Percentiles rank a stretch among this genome's conserved stretches.
Evolutionary conservation across 2,113 vertebrate genomes (phyloP).

Genomic region (Oceanites oceanicus): DNA sequence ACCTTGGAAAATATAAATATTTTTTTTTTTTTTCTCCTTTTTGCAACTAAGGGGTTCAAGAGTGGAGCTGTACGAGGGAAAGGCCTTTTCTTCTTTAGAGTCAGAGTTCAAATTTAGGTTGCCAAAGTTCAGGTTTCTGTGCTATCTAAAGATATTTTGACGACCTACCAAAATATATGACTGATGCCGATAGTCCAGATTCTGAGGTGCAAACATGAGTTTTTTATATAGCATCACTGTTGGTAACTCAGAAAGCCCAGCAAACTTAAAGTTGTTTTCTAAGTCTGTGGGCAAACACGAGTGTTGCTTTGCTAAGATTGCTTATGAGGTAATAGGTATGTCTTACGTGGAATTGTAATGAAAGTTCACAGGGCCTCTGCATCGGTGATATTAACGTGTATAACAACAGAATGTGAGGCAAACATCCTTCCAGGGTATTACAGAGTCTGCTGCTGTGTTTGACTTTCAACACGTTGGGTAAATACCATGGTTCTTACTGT

Average conservation of each 20-base stretch:
- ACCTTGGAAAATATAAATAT: not conserved
- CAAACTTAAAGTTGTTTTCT: not conserved
- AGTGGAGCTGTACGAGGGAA: not conserved
- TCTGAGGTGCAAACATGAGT: not conserved
- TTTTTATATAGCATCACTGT: not conserved
- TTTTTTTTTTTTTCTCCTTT: too few species aligned
- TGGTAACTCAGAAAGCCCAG: not conserved
- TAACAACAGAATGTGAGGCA: not conserved
- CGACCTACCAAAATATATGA: not conserved
- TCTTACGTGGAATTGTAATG: not conserved
- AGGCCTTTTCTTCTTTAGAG: not conserved
- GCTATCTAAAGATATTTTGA: not conserved
- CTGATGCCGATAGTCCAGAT: not conserved
- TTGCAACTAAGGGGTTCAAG: not conserved
- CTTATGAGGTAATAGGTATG: not conserved
- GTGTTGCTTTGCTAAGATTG: not conserved
- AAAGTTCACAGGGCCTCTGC: not conserved
- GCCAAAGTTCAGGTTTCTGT: not conserved
- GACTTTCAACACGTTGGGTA: not conserved
- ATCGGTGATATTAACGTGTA: not conserved
- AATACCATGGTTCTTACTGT: not conserved
- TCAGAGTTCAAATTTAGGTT: not conserved
- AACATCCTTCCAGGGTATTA: not conserved
- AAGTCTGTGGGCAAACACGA: not conserved
- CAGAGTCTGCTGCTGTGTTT: not conserved